Evolutionary conservation across 2,797 vertebrate genomes (phyloP), one percentile per base, ranked within the genome.

Genomic region (Bucorvus abyssinicus): DNA sequence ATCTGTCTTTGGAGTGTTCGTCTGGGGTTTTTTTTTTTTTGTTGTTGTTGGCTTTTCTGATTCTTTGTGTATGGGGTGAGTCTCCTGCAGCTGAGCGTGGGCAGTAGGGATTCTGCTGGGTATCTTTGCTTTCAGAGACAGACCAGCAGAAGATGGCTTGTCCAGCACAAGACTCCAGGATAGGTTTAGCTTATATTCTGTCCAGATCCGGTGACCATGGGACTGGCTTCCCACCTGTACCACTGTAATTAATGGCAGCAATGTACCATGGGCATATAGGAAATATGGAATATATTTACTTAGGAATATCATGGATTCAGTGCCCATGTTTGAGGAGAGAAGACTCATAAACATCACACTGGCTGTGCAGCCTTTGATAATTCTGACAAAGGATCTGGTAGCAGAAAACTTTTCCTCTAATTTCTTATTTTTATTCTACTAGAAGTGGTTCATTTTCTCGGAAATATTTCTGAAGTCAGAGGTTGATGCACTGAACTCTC

Each of bases 21-120:
- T n/a, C n/a, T n/a, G n/a, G n/a, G 7, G 7, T 2, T 1, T 1
- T 4, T 30, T 59, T n/a, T 26, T 10, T 32, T 14, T 26, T 2
- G 4, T 5, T 12, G 38, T 40, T 20, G 20, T 21, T 78, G n/a
- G 6, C 8, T 60, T 61, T 60, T 71, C 42, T 55, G 17, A 9
- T 29, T 57, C 18, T 56, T n/a, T 26, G 3, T 45, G 7, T 22
- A 3, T 7, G 7, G 27, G 34, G 4, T 15, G 2, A n/a, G 10
- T 49, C n/a, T 76, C n/a, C 23, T 32, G 30, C 15, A 56, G 49
- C 23, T 50, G 30, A 49, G 47, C 60, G 24, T 14, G n/a, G 50
- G 22, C 14, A 10, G 49, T 2, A 40, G n/a, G 21, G 44, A 44
- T n/a, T 65, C 29, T 82, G 14, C 10, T 67, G 53, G n/a, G 40